A percentile compares a stretch with the other conserved stretches of the same genome.
Conservation (phyloP, 2,888 invertebrate species). For the Pinctada fucata region DNA sequence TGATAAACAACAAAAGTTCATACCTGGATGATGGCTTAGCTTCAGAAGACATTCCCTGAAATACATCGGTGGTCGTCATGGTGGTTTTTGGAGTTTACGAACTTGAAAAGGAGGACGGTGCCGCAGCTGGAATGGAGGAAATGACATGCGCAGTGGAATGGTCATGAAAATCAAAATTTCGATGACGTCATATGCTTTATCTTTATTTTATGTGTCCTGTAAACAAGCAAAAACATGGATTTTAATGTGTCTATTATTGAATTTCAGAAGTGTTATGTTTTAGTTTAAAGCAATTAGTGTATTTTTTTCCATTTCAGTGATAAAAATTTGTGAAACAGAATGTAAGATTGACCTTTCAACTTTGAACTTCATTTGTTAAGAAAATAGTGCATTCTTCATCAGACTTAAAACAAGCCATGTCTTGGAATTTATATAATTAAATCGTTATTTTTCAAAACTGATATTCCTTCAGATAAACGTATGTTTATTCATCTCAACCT, state of each 20-base stretch:
- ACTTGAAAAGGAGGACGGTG: too few species aligned
- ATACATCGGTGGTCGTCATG: slow-evolving; percentile 60
- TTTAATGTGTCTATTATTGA: slow-evolving; percentile 13
- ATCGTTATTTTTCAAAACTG: too few species aligned
- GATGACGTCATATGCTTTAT: slow-evolving; percentile 1
- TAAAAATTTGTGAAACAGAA: too few species aligned
- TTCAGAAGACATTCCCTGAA: slow-evolving; percentile 49
- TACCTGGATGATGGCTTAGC: slow-evolving; percentile 60
- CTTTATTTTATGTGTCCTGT: neutral
- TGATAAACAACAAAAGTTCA: slow-evolving; percentile 3
- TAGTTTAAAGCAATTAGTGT: too few species aligned
- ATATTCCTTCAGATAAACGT: too few species aligned
- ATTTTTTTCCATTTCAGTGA: too few species aligned
- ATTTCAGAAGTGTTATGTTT: too few species aligned
- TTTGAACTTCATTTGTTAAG: neutral
- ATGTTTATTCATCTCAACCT: too few species aligned
- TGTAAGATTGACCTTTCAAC: neutral
- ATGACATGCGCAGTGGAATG: slow-evolving; percentile 5
- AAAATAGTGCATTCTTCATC: too few species aligned
- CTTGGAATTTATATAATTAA: too few species aligned
- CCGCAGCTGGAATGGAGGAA: slow-evolving; percentile 6
- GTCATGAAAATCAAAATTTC: too few species aligned
- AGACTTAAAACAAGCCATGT: too few species aligned
- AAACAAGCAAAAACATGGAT: slow-evolving; percentile 1
- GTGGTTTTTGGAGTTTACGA: slow-evolving; percentile 4